Evolutionary conservation across 1,140 invertebrate genomes (phyloP), one percentile per base, ranked within the genome.

Genomic region (Acromyrmex charruanus): DNA sequence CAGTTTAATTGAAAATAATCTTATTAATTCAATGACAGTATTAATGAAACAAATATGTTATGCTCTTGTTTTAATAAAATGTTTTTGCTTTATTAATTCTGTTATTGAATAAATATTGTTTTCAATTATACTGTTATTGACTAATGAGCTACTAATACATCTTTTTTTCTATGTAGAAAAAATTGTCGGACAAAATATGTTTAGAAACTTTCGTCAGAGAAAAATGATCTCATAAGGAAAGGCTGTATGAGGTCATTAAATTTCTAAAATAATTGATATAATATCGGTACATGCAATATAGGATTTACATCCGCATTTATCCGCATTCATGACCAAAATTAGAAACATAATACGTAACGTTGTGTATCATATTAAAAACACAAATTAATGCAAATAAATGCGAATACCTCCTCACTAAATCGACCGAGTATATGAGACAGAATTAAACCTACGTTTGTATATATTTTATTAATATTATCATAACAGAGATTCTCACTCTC

Each of bases 281-380:
- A 69, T 68, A 74, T 61, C 58, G 44, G 39, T 55, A 59, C 31
- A 28, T 69, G 14, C 25, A 65, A 16, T n/a, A 49, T 72, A 68
- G 53, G 1, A 74, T 21, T 55, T 74, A 53, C 7, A 66, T 59
- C 18, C 6, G 31, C 53, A 12, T 31, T 18, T 18, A 55, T 25
- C 25, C 39, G 63, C 44, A 55, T 51, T 31, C 18, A 82, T 87
- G 35, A 86, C 18, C 10, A 72, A 53, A 18, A 16, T 51, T 28
- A 9, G 44, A 53, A 53, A 28, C 35, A 4, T 16, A 9, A 53
- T 72, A 69, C 66, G 3, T 12, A 49, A 49, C 66, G n/a, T 16
- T 44, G 3, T 18, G 16, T 68, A 7, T 3, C 12, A 7, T 28
- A 51, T 69, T 69, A 51, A 25, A 69, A 21, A 21, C 6, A 18